A percentile compares a stretch with the other conserved stretches of the same genome.
phyloP scores from a whole-genome alignment of 2,888 invertebrate genomes.

The Euzophera pinguis region DNA sequence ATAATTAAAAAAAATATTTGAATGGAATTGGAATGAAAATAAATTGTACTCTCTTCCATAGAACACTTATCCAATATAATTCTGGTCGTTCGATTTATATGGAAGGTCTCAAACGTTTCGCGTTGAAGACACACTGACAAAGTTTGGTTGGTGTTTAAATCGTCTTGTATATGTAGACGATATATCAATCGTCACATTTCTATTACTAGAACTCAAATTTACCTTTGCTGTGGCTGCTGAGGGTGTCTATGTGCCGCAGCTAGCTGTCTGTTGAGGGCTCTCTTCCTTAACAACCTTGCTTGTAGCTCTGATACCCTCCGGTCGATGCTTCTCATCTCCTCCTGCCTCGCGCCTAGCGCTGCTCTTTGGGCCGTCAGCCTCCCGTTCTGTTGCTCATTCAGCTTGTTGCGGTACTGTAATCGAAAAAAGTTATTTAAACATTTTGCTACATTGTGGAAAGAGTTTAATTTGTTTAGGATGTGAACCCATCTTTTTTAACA shows the following conservation, averaged over 20 bases:
- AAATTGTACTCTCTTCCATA: too few species aligned
- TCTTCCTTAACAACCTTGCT: constrained; percentile 92
- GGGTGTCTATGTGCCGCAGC: constrained; percentile 74
- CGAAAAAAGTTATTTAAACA: not conserved
- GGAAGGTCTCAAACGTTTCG: too few species aligned
- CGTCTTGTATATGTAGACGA: not conserved
- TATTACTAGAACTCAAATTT: not conserved
- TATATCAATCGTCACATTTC: not conserved
- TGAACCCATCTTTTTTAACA: too few species aligned
- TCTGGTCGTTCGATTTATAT: too few species aligned
- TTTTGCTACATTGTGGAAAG: too few species aligned
- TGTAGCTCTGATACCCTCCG: constrained; percentile 96
- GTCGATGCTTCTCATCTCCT: constrained; percentile 95
- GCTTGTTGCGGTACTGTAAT: constrained; percentile 95
- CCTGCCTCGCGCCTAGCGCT: constrained; percentile 91
- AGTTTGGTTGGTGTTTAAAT: too few species aligned
- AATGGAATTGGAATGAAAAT: too few species aligned
- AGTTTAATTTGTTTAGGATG: too few species aligned
- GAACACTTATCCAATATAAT: too few species aligned
- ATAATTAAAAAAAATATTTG: not conserved
- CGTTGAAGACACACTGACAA: too few species aligned
- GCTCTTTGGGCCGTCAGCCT: constrained; percentile 93
- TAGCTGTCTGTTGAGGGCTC: constrained; percentile 86
- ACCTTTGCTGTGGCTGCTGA: constrained; percentile 51
- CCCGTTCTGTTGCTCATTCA: constrained; percentile 96